phyloP scores from a whole-genome alignment of 2,113 vertebrate genomes.

The Turdus rufiventris region DNA sequence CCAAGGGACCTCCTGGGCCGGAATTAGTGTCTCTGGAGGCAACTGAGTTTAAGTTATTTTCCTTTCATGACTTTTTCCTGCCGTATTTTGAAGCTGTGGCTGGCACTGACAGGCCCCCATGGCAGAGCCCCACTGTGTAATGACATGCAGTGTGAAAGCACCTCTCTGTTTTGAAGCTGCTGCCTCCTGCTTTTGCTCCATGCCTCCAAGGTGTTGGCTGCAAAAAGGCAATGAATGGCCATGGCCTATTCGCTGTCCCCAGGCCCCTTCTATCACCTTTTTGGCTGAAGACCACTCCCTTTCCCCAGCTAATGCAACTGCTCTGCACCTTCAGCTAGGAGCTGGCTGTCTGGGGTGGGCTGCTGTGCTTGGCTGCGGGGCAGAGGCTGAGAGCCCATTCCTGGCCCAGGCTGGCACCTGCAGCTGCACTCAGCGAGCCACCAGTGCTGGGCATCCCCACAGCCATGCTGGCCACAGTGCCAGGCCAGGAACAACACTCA shows the following conservation, averaged over 20 bases:
- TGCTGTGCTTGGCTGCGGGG: background rate
- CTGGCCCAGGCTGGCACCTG: background rate
- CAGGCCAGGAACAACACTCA: accelerated
- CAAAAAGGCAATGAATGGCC: background rate
- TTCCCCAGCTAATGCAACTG: background rate
- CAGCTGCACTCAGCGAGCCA: accelerated
- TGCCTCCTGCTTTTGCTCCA: background rate
- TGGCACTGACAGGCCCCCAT: background rate
- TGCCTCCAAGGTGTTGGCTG: background rate
- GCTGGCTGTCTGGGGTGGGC: background rate
- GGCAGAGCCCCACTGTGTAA: background rate
- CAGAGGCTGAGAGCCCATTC: accelerated
- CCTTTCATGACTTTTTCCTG: background rate
- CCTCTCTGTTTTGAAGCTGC: background rate
- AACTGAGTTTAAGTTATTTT: background rate
- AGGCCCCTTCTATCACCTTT: background rate
- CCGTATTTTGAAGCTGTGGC: background rate
- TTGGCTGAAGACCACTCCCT: background rate
- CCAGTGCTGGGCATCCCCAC: accelerated
- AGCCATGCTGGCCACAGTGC: accelerated
- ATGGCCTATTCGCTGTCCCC: background rate
- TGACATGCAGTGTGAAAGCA: background rate
- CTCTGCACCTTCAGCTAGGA: background rate
- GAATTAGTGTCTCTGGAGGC: background rate
- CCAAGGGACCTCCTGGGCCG: background rate